Percentiles rank a stretch among this genome's conserved stretches.
phyloP scores from a whole-genome alignment of 2,113 vertebrate genomes.

The Callocephalon fimbriatum region DNA sequence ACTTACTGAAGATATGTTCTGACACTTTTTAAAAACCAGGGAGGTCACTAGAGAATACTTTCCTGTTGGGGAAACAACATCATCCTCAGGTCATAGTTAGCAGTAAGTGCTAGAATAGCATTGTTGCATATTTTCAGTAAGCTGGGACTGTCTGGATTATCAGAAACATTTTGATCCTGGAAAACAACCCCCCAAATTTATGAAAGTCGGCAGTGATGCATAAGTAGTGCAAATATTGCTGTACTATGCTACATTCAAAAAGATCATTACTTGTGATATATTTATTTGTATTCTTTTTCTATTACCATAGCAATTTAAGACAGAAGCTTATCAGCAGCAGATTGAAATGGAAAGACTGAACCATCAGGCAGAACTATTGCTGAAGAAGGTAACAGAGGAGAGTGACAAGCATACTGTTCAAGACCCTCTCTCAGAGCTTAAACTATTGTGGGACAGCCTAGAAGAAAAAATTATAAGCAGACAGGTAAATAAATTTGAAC shows the following conservation, averaged over 20 bases:
- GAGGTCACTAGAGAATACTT: background rate
- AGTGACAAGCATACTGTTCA: constrained; percentile 87
- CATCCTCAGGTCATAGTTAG: background rate
- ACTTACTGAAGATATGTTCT: background rate
- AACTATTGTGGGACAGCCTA: constrained; percentile 89
- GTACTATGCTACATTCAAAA: background rate
- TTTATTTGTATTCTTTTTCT: background rate
- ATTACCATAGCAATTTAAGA: constrained; percentile 89
- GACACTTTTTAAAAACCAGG: background rate
- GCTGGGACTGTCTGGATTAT: background rate
- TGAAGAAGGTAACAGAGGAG: constrained; percentile 92
- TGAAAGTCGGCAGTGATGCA: background rate
- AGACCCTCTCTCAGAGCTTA: constrained; percentile 92
- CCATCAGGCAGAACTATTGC: constrained; percentile 91
- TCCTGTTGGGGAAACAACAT: background rate
- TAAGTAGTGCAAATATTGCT: background rate
- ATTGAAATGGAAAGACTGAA: constrained; percentile 97
- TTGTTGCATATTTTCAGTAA: background rate
- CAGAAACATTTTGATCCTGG: background rate
- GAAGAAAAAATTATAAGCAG: constrained; percentile 93
- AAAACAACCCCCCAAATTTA: background rate
- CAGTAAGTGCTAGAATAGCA: background rate
- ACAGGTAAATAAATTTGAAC: constrained; percentile 82
- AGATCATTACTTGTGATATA: background rate
- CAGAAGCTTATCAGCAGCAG: constrained; percentile 94